phyloP scores from a whole-genome alignment of 2,888 invertebrate genomes.

The Mesorhabditis sp. region DNA sequence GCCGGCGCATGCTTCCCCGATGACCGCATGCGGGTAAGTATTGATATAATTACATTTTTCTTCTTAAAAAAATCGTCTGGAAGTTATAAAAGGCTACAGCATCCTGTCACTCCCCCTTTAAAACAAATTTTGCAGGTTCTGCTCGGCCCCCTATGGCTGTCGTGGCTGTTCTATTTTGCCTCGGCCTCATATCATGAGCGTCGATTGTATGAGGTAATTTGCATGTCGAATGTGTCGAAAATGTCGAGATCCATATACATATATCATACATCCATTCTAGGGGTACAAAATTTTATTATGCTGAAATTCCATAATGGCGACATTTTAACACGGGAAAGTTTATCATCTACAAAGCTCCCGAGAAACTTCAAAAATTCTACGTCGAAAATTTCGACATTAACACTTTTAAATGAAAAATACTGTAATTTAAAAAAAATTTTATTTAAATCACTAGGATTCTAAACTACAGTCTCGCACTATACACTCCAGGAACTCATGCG shows the following conservation, averaged over 20 bases:
- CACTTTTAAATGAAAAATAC: no score
- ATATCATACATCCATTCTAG: no score
- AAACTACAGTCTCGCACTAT: no score
- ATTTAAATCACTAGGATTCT: no score
- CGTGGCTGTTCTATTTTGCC: slow-evolving; percentile 8
- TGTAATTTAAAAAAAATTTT: no score
- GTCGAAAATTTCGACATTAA: no score
- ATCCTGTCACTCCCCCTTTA: not conserved
- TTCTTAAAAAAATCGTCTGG: not conserved
- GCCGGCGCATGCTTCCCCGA: not conserved
- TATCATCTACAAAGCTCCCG: no score
- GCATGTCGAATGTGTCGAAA: not conserved
- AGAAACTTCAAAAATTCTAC: no score
- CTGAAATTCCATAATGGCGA: no score
- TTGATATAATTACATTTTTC: not conserved
- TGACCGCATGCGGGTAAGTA: slow-evolving; percentile 6
- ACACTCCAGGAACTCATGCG: slow-evolving; percentile 39
- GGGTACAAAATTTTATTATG: no score
- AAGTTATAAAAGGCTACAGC: not conserved
- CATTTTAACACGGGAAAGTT: no score
- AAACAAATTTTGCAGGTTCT: not conserved
- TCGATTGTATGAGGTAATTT: slow-evolving; percentile 38
- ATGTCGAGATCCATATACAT: no score
- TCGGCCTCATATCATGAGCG: slow-evolving; percentile 41
- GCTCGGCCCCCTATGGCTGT: not conserved